Conservation (phyloP, 2,888 invertebrate genomes). For the Maniola hyperantus region DNA sequence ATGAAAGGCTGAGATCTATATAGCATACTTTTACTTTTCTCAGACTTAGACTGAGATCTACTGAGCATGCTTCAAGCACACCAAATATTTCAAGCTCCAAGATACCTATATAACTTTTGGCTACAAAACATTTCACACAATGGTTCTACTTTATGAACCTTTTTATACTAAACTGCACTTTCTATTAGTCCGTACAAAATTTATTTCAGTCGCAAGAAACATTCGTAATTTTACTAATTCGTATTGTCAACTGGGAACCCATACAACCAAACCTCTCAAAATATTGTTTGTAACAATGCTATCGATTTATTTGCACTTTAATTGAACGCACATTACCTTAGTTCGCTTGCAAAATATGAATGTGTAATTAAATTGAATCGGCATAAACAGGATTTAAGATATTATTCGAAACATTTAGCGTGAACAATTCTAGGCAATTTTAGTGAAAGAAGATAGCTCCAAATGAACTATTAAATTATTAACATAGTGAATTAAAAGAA, state of each 20-base stretch:
- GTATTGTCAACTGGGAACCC: slow-evolving; percentile 41
- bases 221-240: slow-evolving; percentile 32
- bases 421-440: slow-evolving; percentile 7
- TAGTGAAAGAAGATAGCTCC: slow-evolving; percentile 1
- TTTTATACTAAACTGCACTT: not conserved
- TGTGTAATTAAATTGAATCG: not conserved
- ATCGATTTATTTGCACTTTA: not conserved
- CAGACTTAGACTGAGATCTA: too few relatives aligned
- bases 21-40: too few relatives aligned
- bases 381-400: not conserved
- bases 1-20: too few relatives aligned
- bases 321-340: not conserved
- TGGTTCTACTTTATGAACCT: too few relatives aligned
- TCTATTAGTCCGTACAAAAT: not conserved
- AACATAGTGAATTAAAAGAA: slow-evolving; percentile 25
- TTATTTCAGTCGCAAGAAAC: not conserved
- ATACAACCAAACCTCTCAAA: slow-evolving; percentile 37
- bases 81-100: too few relatives aligned
- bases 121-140: too few relatives aligned
- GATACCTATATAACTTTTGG: too few relatives aligned
- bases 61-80: too few relatives aligned
- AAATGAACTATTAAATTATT: not conserved
- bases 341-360: not conserved
- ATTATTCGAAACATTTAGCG: slow-evolving; percentile 10
- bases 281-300: slow-evolving; percentile 1